phyloP scores from a whole-genome alignment of 2,797 vertebrate species.

The Peromyscus melanophrys region DNA sequence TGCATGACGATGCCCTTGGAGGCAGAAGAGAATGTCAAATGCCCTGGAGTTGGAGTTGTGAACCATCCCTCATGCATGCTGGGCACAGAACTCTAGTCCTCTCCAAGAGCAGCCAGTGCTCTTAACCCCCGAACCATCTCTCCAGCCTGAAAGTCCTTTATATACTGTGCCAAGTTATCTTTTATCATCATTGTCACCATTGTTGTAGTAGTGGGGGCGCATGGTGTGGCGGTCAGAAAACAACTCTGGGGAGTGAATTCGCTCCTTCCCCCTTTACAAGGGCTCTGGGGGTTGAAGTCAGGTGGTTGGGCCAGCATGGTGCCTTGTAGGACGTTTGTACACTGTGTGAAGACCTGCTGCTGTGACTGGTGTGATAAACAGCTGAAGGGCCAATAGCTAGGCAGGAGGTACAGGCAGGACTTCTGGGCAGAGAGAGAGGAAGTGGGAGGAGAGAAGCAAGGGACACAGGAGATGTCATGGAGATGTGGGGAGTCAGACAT shows the following conservation, averaged over 20 bases:
- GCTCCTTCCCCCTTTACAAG: background rate
- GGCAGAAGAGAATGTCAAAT: background rate
- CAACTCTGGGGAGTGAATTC: background rate
- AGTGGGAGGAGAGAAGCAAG: background rate
- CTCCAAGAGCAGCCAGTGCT: background rate
- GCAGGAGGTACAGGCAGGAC: background rate
- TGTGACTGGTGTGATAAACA: background rate
- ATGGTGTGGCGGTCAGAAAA: background rate
- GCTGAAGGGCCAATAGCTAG: background rate
- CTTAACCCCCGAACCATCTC: background rate
- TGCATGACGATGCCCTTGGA: background rate
- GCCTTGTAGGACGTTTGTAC: background rate
- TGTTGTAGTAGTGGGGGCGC: background rate
- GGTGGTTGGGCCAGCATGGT: background rate
- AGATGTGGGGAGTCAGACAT: background rate
- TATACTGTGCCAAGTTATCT: background rate
- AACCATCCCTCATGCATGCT: background rate
- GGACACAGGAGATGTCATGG: background rate
- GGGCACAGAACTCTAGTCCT: background rate
- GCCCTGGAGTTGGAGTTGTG: background rate
- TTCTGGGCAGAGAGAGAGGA: background rate
- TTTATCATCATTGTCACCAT: background rate
- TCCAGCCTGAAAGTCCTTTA: background rate
- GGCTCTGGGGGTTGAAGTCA: background rate
- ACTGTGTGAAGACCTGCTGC: background rate